phyloP scores from a whole-genome alignment of 1,140 invertebrate genomes.

The Monochamus saltuarius region DNA sequence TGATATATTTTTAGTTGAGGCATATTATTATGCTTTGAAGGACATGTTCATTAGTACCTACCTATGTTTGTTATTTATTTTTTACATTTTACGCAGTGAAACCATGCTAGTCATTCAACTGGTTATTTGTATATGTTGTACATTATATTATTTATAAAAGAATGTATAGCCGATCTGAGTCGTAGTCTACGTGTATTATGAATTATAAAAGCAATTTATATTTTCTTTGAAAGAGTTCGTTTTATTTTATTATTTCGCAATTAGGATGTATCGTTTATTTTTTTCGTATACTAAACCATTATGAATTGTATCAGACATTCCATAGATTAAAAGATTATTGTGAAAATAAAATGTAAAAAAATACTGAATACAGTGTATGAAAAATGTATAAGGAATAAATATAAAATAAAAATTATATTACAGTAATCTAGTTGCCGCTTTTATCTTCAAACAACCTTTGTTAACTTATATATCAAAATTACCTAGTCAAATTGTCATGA shows the following conservation, averaged over 20 bases:
- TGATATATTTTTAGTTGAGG: slow-evolving; percentile 21
- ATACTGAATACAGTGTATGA: slow-evolving; percentile 30
- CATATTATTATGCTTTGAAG: not conserved
- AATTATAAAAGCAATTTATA: slow-evolving; percentile 18
- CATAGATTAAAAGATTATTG: not conserved
- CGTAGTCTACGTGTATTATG: slow-evolving; percentile 18
- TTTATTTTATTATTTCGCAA: not conserved
- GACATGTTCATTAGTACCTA: slow-evolving; percentile 23
- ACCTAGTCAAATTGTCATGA: no score
- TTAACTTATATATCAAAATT: no score
- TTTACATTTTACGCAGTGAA: slow-evolving; percentile 34
- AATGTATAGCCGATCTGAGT: slow-evolving; percentile 10
- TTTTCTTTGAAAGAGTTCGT: slow-evolving; percentile 17
- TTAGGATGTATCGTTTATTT: slow-evolving; percentile 6
- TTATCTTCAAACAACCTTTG: not conserved
- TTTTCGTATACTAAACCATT: not conserved
- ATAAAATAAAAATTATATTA: slow-evolving; percentile 22
- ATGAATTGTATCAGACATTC: slow-evolving; percentile 18
- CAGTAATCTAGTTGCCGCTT: not conserved
- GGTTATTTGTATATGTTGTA: slow-evolving; percentile 49
- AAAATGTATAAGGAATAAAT: slow-evolving; percentile 32
- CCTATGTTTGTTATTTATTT: slow-evolving; percentile 36
- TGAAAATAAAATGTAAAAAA: not conserved
- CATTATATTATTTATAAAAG: slow-evolving; percentile 42
- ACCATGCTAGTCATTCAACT: slow-evolving; percentile 48